These are phyloP conservation scores for Diorhabda elongata DNA, from an alignment of 1,140 invertebrate genomes.

Conservation along the genomic window DNA sequence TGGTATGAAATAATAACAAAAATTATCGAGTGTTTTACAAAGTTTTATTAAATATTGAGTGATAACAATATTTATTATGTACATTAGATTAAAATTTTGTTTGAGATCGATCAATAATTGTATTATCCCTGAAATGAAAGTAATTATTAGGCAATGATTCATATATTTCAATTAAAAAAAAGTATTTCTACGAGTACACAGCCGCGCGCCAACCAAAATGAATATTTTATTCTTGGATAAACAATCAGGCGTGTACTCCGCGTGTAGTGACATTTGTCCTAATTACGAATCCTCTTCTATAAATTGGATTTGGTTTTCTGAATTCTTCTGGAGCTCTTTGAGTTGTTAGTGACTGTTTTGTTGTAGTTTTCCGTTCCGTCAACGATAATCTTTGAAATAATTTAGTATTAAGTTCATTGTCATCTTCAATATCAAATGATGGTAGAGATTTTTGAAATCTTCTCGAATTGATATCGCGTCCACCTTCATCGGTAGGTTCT, in stretches of 20 bases:
- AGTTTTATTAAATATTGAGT: too few relatives aligned
- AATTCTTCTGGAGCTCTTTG: constrained; percentile 14
- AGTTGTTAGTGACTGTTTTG: neutral
- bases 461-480: constrained; percentile 11
- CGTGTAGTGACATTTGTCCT: constrained; percentile 32
- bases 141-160: neutral
- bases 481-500: constrained; percentile 21
- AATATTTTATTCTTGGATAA: neutral
- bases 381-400: neutral
- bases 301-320: constrained; percentile 24
- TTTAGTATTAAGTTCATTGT: neutral
- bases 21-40: too few relatives aligned
- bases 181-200: neutral
- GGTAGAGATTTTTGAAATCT: constrained; percentile 21
- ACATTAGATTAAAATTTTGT: too few relatives aligned
- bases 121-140: neutral
- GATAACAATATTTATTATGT: too few relatives aligned
- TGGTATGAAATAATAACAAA: too few relatives aligned
- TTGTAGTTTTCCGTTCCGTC: neutral
- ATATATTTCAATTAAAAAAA: neutral
- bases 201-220: neutral
- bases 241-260: neutral
- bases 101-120: neutral
- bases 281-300: constrained; percentile 33
- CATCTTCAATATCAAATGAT: neutral